Conservation (phyloP, 2,113 vertebrate genomes). For the Sisor rabdophorus region DNA sequence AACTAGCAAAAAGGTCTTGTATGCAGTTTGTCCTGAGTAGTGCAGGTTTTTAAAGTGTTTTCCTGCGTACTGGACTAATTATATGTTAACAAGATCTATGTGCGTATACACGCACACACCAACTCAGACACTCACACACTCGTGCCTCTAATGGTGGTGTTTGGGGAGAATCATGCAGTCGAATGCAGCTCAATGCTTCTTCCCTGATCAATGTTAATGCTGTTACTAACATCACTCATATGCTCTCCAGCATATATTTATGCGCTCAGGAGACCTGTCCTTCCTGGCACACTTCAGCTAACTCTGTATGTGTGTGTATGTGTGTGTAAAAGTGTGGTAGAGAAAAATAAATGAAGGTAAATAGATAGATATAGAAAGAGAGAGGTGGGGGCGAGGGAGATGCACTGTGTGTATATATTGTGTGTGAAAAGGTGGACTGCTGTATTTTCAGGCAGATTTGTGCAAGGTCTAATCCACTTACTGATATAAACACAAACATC, state of each 20-base stretch:
- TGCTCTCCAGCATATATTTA: slow-evolving; percentile 49
- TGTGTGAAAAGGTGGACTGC: slow-evolving; percentile 38
- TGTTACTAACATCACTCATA: slow-evolving; percentile 45
- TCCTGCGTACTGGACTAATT: not conserved
- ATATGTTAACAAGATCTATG: not conserved
- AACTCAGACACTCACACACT: slow-evolving; percentile 11
- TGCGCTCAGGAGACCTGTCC: slow-evolving; percentile 36
- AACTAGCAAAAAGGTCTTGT: slow-evolving; percentile 3
- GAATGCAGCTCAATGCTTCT: slow-evolving; percentile 18
- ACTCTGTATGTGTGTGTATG: slow-evolving; percentile 19
- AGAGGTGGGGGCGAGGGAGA: not conserved
- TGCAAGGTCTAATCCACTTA: slow-evolving; percentile 53
- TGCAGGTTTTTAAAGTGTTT: slow-evolving; percentile 7
- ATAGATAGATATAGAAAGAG: not conserved
- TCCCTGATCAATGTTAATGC: slow-evolving; percentile 44
- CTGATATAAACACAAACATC: slow-evolving; percentile 52
- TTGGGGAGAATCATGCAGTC: slow-evolving; percentile 39
- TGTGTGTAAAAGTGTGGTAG: not conserved
- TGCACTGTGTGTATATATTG: not conserved
- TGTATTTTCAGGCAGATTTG: slow-evolving; percentile 38
- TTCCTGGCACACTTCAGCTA: slow-evolving; percentile 38
- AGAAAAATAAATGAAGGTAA: not conserved
- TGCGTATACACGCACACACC: slow-evolving; percentile 2
- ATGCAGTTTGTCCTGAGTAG: not conserved
- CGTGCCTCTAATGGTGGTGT: slow-evolving; percentile 35